phyloP scores from a whole-genome alignment of 2,113 vertebrate genomes.

The Antennarius striatus region DNA sequence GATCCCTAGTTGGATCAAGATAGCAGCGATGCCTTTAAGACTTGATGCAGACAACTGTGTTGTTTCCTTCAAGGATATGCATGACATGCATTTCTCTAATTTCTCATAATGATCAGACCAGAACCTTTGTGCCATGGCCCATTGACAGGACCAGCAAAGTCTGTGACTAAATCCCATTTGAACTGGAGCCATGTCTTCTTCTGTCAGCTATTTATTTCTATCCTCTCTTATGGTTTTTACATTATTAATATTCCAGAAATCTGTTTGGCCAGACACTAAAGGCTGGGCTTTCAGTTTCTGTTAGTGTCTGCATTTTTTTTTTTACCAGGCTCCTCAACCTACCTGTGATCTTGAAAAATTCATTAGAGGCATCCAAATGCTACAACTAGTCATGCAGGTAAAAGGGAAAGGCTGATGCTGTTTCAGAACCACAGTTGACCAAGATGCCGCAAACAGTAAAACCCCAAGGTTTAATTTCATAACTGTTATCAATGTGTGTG shows the following conservation, averaged over 20 bases:
- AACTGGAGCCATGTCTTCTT: constrained; percentile 21
- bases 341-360: constrained; percentile 66
- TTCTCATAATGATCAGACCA: neutral
- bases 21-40: constrained; percentile 8
- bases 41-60: neutral
- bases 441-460: constrained; percentile 5
- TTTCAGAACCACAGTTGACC: constrained; percentile 26
- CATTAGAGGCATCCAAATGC: constrained; percentile 37
- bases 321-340: constrained; percentile 32
- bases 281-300: constrained; percentile 39
- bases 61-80: neutral
- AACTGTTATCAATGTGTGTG: neutral
- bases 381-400: constrained; percentile 51
- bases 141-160: constrained; percentile 9
- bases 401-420: constrained; percentile 41
- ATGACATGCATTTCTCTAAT: neutral
- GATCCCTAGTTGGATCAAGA: constrained; percentile 20
- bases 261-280: constrained; percentile 26
- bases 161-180: constrained; percentile 4
- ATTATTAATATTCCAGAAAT: constrained; percentile 64
- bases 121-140: neutral
- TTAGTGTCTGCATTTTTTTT: constrained; percentile 47
- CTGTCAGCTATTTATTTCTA: constrained; percentile 40
- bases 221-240: constrained; percentile 44
- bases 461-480: neutral